phyloP scores from a whole-genome alignment of 2,113 vertebrate species.

The Psephotus haematonotus region DNA sequence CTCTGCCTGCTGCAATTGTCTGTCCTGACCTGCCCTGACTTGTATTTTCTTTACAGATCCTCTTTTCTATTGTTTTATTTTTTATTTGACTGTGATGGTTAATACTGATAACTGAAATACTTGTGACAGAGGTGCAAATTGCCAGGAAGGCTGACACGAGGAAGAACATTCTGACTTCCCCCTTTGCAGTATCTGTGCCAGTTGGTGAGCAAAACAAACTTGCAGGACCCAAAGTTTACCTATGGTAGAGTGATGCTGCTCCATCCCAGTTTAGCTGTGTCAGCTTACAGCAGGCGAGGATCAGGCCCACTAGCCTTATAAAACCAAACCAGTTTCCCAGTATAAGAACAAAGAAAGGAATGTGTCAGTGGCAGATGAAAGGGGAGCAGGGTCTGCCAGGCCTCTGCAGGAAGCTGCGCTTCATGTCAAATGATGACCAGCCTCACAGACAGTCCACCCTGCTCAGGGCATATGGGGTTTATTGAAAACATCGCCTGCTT shows the following conservation, averaged over 20 bases:
- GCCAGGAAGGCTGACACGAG: neutral
- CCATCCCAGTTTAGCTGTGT: neutral
- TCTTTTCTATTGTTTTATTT: neutral
- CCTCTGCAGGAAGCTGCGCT: neutral
- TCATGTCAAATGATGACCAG: neutral
- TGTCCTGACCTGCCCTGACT: too few relatives aligned
- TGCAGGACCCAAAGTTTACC: neutral
- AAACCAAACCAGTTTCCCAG: accelerated
- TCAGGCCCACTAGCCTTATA: neutral
- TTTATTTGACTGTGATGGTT: neutral
- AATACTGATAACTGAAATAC: neutral
- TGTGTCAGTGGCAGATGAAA: accelerated
- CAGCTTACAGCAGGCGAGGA: neutral
- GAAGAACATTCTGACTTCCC: neutral
- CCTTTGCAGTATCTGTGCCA: neutral
- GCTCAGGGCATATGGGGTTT: neutral
- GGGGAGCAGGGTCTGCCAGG: neutral
- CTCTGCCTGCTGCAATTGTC: accelerated
- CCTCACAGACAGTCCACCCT: neutral
- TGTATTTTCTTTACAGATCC: neutral
- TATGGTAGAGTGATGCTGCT: neutral
- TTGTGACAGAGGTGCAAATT: neutral
- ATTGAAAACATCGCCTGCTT: neutral
- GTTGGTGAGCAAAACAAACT: neutral
- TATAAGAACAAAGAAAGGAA: neutral